Evolutionary conservation across 2,888 invertebrate species (phyloP).

Genomic region (Cheilosia vernalis): DNA sequence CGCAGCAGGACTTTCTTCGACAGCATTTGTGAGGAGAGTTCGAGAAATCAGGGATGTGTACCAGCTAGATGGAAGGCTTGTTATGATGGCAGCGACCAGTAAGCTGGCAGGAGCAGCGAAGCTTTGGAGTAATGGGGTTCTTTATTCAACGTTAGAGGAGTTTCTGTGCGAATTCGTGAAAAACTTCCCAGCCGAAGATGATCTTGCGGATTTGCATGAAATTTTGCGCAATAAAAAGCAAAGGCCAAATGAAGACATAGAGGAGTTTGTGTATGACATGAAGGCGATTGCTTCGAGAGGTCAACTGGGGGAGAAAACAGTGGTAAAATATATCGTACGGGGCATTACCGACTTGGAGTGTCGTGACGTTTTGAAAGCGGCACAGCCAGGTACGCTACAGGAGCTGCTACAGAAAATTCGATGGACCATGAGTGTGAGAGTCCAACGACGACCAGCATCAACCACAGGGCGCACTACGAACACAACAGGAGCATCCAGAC

Average conservation of each 20-base stretch:
- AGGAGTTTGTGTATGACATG: no score
- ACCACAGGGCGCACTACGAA: no score
- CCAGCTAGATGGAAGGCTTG: conserved; percentile 16
- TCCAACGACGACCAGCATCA: no score
- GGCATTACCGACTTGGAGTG: conserved; percentile 21
- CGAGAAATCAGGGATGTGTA: conserved; percentile 18
- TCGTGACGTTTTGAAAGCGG: conserved; percentile 7
- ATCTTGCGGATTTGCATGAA: conserved; percentile 25
- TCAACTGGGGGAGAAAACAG: conserved; percentile 14
- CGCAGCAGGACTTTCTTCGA: conserved; percentile 3
- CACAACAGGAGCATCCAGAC: no score
- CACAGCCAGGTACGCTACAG: conserved; percentile 12
- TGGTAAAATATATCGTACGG: conserved; percentile 16
- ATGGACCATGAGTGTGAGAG: neutral
- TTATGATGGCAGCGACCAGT: conserved; percentile 30
- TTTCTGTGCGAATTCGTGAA: conserved; percentile 18
- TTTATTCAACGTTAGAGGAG: no score
- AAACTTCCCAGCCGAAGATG: conserved; percentile 26
- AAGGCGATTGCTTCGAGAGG: neutral
- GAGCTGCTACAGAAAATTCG: conserved; percentile 10
- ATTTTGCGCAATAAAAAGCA: conserved; percentile 24
- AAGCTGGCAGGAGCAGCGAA: conserved; percentile 7
- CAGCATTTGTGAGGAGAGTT: conserved; percentile 7
- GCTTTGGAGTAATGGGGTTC: conserved; percentile 26
- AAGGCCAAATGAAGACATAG: neutral